These are phyloP conservation scores for Leucophenga montana DNA, from an alignment of 2,888 invertebrate species.

Conservation along the genomic window DNA sequence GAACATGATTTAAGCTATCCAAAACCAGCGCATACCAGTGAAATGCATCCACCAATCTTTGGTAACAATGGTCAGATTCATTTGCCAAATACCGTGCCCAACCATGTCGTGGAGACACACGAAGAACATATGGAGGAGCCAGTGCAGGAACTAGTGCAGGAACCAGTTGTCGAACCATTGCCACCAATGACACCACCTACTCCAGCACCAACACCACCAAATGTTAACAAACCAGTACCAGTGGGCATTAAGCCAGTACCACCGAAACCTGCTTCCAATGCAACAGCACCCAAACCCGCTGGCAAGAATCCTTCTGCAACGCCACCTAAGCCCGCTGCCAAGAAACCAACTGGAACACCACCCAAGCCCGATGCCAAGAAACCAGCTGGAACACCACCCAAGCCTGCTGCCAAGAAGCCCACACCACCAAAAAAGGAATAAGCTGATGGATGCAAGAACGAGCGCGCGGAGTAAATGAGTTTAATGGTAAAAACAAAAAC, in stretches of 20 bases:
- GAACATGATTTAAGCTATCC: constrained; percentile 26
- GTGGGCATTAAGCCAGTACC: constrained; percentile 47
- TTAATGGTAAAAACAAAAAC: constrained; percentile 13
- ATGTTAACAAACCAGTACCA: constrained; percentile 38
- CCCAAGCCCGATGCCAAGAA: constrained; percentile 48
- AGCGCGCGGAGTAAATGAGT: neutral
- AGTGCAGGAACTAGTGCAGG: neutral
- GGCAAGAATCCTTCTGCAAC: constrained; percentile 54
- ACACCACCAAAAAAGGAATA: constrained; percentile 52
- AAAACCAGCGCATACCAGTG: constrained; percentile 31
- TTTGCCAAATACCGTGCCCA: neutral
- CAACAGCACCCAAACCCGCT: constrained; percentile 35
- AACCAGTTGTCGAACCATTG: neutral
- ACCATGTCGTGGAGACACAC: neutral
- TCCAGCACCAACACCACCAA: constrained; percentile 46
- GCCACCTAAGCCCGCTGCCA: constrained; percentile 30
- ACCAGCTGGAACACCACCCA: constrained; percentile 35
- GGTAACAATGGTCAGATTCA: neutral
- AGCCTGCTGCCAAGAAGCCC: constrained; percentile 49
- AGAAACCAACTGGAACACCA: constrained; percentile 34
- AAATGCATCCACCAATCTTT: constrained; percentile 31
- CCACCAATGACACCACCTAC: constrained; percentile 18
- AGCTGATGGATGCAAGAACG: neutral
- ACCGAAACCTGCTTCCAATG: constrained; percentile 50
- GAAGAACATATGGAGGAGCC: neutral